Conservation (phyloP, 2,113 vertebrate species). For the Polyodon spathula region DNA sequence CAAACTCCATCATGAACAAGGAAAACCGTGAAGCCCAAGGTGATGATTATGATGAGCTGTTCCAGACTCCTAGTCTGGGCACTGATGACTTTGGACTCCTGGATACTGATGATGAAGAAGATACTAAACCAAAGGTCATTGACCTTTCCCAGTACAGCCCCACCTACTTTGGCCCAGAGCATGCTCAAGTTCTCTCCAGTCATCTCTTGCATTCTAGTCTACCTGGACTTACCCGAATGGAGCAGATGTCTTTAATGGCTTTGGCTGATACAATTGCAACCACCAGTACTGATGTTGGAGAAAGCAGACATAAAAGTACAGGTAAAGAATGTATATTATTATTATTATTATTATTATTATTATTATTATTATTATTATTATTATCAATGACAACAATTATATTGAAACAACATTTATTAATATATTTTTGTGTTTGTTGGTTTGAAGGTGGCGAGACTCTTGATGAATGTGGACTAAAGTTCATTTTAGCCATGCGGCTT, state of each 20-base stretch:
- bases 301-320: constrained; percentile 66
- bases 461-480: constrained; percentile 93
- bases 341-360: too few species aligned
- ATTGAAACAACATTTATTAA: too few species aligned
- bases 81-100: constrained; percentile 58
- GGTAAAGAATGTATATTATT: constrained; percentile 39
- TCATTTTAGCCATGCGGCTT: constrained; percentile 84
- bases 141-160: constrained; percentile 88
- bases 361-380: too few species aligned
- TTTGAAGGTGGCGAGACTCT: constrained; percentile 88
- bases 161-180: constrained; percentile 86
- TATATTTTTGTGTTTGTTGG: too few species aligned
- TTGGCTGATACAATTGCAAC: constrained; percentile 91
- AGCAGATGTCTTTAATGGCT: constrained; percentile 96
- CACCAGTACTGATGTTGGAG: constrained; percentile 86
- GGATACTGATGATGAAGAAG: constrained; percentile 65
- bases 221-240: constrained; percentile 87
- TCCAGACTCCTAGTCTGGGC: constrained; percentile 50
- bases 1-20: constrained; percentile 57
- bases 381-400: too few species aligned
- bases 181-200: constrained; percentile 84
- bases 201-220: constrained; percentile 90
- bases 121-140: constrained; percentile 65
- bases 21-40: constrained; percentile 52
- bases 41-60: constrained; percentile 83